A percentile compares a stretch with the other conserved stretches of the same genome.
phyloP scores from a whole-genome alignment of 2,797 vertebrate species.

The Leptatherina wallacei region DNA sequence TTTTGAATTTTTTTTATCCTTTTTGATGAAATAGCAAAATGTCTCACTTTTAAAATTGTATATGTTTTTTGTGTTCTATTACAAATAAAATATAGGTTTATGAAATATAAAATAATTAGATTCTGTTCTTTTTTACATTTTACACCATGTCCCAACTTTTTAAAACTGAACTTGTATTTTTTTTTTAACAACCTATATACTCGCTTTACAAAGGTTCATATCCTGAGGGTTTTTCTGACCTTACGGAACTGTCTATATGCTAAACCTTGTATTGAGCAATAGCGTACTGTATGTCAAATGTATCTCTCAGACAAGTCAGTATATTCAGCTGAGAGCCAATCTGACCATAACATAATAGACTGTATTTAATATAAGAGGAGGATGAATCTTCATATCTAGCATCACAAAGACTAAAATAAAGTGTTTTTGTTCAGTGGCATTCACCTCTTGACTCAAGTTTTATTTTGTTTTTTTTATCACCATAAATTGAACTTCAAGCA shows the following conservation, averaged over 20 bases:
- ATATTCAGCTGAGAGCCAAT: neutral
- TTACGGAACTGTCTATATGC: neutral
- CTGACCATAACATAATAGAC: neutral
- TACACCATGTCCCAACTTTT: too few species aligned
- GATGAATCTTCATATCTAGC: neutral
- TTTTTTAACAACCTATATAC: neutral
- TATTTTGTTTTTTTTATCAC: neutral
- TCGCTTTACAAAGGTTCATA: neutral
- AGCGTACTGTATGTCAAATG: neutral
- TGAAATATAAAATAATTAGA: neutral
- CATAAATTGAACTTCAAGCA: neutral
- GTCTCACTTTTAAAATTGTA: neutral
- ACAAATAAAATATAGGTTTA: neutral
- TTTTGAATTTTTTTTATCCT: constrained; percentile 20
- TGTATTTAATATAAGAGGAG: neutral
- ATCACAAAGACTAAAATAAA: neutral
- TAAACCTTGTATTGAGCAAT: neutral
- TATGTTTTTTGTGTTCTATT: neutral
- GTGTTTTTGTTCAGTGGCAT: neutral
- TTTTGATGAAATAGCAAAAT: neutral
- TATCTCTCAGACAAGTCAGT: neutral
- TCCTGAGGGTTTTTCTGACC: neutral
- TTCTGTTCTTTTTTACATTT: neutral
- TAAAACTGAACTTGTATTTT: too few species aligned
- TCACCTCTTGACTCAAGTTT: neutral